Evolutionary conservation across 1,140 invertebrate genomes (phyloP), one percentile per base, ranked within the genome.

Genomic region (Macrobrachium rosenbergii): DNA sequence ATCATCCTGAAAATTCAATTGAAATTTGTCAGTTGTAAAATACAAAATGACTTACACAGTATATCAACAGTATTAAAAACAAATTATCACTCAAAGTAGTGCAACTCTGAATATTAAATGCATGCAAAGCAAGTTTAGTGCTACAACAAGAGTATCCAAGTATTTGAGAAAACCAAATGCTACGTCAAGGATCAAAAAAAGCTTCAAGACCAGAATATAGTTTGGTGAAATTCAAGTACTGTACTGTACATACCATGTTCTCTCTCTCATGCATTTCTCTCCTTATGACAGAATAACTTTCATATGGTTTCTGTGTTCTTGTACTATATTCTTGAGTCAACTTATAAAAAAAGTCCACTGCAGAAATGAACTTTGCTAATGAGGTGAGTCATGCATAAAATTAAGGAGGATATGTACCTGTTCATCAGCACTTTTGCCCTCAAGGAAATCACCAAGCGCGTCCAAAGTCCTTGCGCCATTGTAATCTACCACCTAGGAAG

Each of bases 401-500:
- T 59, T 23, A 52, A 87, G 45, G 75, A 11, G 43, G 17, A 28
- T 73, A 45, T 59, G 80, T 88, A 88, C 86, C 86, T 88, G 72
- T 37, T 86, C 83, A 37, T 83, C 88, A 28, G 83, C 19, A 23
- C 43, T 58, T 59, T 89, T 89, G 78, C 90, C 90, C 82, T 99
- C 97, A 72, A 99, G 92, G 94, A 99, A 99, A 93, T 99, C 97
- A 78, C 94, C 94, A 90, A 99, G 94, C 86, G 94, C 98, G 91
- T 98, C 98, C 89, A 99, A 93, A 89, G 98, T 99, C 92, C 99
- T 95, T 91, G 98, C 97, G 81, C 98, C 98, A 91, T 96, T 96
- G 94, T 97, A 99, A 91, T 99, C 97, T 89, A 99, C 94, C 90
- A 95, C 93, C 95, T 96, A 92, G 64, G 91, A 91, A 90, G 43